Evolutionary conservation across 2,113 vertebrate genomes (phyloP).

Genomic region (Aphelocoma coerulescens): DNA sequence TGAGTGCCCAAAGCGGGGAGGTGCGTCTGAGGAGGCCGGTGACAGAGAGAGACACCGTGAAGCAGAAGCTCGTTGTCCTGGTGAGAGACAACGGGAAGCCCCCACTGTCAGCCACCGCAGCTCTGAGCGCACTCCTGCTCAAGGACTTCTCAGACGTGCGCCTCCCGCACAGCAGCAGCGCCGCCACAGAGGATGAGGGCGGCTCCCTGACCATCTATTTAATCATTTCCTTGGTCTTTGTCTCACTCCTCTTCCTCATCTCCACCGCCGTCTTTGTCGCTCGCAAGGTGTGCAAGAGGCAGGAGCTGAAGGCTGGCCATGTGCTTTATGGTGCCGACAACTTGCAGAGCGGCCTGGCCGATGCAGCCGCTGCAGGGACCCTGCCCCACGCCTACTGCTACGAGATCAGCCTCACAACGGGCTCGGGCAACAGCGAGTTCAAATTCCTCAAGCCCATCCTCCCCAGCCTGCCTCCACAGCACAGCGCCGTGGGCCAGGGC

Average conservation of each 20-base stretch:
- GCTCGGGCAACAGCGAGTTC: neutral
- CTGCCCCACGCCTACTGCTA: neutral
- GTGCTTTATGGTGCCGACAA: slow-evolving; percentile 29
- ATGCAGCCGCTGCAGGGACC: neutral
- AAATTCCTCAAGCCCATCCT: neutral
- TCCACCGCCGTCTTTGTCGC: neutral
- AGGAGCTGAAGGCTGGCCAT: neutral
- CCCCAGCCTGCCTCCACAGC: neutral
- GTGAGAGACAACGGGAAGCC: neutral
- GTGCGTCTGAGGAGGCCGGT: neutral
- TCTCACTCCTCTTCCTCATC: neutral
- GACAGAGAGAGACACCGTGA: neutral
- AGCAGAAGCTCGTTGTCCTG: neutral
- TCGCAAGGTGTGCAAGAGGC: neutral
- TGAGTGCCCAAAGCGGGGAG: slow-evolving; percentile 28
- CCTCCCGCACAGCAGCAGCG: neutral
- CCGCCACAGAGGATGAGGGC: rapidly evolving
- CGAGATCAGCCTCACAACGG: neutral
- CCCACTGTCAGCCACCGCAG: too few relatives aligned
- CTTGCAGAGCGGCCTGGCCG: neutral
- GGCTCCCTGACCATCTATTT: neutral
- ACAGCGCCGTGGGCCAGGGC: too few relatives aligned
- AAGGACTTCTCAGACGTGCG: neutral
- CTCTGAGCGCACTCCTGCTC: neutral
- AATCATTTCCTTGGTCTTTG: neutral